A percentile compares a stretch with the other conserved stretches of the same genome.
Conservation (phyloP, 2,797 vertebrate genomes). For the Selene dorsalis region DNA sequence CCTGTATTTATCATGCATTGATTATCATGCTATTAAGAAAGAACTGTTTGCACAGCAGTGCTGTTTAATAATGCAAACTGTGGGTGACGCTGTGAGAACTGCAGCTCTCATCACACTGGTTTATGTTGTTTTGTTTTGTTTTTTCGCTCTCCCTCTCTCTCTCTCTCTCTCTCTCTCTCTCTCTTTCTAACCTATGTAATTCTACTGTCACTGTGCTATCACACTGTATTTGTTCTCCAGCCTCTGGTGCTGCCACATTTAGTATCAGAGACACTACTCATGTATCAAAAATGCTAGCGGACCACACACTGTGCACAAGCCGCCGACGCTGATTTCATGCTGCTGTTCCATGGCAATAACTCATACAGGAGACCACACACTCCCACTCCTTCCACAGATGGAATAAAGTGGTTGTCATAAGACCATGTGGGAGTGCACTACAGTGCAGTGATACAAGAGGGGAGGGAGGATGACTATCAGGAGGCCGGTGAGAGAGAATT, state of each 20-base stretch:
- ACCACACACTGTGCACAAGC: constrained; percentile 75
- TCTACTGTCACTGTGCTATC: constrained; percentile 51
- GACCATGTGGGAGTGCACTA: constrained; percentile 75
- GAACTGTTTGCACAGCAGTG: constrained; percentile 2
- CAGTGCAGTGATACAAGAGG: constrained; percentile 47
- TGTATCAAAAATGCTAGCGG: constrained; percentile 62
- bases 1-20: constrained; percentile 15
- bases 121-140: constrained; percentile 23
- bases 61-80: constrained; percentile 5
- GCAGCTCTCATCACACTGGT: constrained; percentile 14
- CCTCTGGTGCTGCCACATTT: constrained; percentile 68
- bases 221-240: constrained; percentile 67
- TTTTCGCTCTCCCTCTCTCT: too few species aligned
- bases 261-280: constrained; percentile 74
- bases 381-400: constrained; percentile 72
- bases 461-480: constrained; percentile 62
- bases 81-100: constrained; percentile 38
- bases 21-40: constrained; percentile 8
- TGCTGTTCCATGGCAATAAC: constrained; percentile 75
- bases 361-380: constrained; percentile 74
- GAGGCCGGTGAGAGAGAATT: constrained; percentile 57
- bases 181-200: constrained; percentile 43
- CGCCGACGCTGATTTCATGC: constrained; percentile 77
- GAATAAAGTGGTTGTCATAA: constrained; percentile 75
- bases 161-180: too few species aligned